Evolutionary conservation across 2,888 invertebrate species (phyloP), one percentile per base, ranked within the genome.

Genomic region (Tipula unca): DNA sequence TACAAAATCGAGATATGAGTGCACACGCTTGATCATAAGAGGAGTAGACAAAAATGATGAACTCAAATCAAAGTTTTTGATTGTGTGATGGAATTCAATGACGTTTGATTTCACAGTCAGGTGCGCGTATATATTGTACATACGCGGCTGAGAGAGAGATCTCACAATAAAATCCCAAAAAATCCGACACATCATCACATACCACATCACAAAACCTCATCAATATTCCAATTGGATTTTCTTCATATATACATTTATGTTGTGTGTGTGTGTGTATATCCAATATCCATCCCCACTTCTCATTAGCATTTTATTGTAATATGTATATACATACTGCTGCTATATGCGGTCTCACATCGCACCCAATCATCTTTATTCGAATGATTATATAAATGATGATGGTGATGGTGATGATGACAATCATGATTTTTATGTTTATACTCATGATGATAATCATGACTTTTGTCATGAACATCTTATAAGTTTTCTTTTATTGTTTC

Each of bases 381-480:
- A 39, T 39, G 42, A 14, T 35, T 35, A 35, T 35, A 39, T 39
- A 39, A 6, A 48, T 10, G 8, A 48, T n/a, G 10, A 69, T 69
- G 69, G 25, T 14, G 13, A 69, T 20, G 25, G 25, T 69, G 69
- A 69, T 69, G 69, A 69, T 69, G 69, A 25, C 69, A 69, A 69
- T 69, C 69, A 69, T 69, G 69, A 69, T 69, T 69, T 69, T 69
- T 69, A 69, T 69, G 69, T 69, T 54, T 69, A 17, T 69, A 69
- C 69, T 69, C n/a, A n/a, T n/a, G 69, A 69, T 69, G 69, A 69
- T 69, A 69, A 69, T 69, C 69, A 69, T 69, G 69, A 69, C 69
- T 69, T 69, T 69, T 69, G 69, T 69, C 69, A 69, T 69, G 69
- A 69, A 69, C 69, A 69, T 69, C 69, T 69, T 69, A 20, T 25